Base-by-base conservation (phyloP, 2,113 vertebrate species). In the Varanus salvator region DNA sequence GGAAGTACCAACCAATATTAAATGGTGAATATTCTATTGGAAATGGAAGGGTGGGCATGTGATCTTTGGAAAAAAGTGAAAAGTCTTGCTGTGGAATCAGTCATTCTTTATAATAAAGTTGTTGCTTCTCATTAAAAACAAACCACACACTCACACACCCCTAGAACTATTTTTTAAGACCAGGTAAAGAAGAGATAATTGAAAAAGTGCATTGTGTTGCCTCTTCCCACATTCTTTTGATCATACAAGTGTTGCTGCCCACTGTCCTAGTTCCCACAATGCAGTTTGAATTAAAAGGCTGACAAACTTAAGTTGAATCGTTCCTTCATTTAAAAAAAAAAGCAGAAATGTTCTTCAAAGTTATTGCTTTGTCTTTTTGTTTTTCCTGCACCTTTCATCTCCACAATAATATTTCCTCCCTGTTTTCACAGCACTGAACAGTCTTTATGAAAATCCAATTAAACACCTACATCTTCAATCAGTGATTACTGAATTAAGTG, bases 371-470 rank as follows among this genome's bases (percentile, higher is more conserved):
- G 57, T 52, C 31, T 27, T 69, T 27, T 80, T 68, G 64, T 78
- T 54, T 71, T 52, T 44, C 15, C 29, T 29, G 23, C 77, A 17
- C 48, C 14, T n/a, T 85, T 80, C 31, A 57, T 57, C 52, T 82
- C 48, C 66, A 78, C 0, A 44, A 23, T 78, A 77, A 69, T 69
- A 71, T 85, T 54, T 23, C 50, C 21, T 84, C 38, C 60, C 57
- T 71, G 57, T 34, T 85, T 85, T 60, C 54, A 44, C 38, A 90
- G n/a, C 34, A 78, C 23, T 69, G 17, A 90, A 85, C n/a, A 54
- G 29, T 68, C 27, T 50, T 66, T 27, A 34, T 71, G 48, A 71
- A 85, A 90, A 69, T 57, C 64, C 50, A 71, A 38, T 90, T 77
- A 85, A 78, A 78, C 52, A 38, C 1, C 88, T 69, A 44, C 25